Evolutionary conservation across 2,888 invertebrate species (phyloP).

Genomic region (Polia nebulosa): DNA sequence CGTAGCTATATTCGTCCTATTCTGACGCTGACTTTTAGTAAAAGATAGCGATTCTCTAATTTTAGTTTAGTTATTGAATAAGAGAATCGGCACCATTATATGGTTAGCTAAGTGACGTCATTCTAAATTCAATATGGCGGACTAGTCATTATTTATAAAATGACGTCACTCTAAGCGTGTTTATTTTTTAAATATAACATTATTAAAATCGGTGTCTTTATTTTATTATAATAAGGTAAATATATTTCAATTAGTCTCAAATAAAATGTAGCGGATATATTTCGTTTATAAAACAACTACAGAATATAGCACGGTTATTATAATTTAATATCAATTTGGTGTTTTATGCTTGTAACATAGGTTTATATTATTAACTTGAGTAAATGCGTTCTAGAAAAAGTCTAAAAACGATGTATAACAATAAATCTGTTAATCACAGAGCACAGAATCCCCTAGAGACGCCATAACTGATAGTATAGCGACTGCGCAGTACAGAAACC

Average conservation of each 20-base stretch:
- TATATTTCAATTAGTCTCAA: background rate
- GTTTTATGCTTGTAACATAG: slow-evolving; percentile 4
- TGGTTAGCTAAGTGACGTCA: too few relatives aligned
- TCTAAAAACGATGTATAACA: background rate
- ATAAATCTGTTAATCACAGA: background rate
- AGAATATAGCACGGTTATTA: background rate
- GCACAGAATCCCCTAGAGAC: background rate
- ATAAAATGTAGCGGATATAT: slow-evolving; percentile 1
- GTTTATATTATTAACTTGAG: background rate
- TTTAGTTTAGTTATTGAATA: too few relatives aligned
- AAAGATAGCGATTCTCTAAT: too few relatives aligned
- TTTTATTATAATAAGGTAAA: background rate
- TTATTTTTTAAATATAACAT: too few relatives aligned
- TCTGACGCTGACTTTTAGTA: too few relatives aligned
- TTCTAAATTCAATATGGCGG: too few relatives aligned
- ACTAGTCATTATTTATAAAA: too few relatives aligned
- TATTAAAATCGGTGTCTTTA: background rate
- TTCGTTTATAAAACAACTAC: slow-evolving; percentile 4
- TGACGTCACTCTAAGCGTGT: background rate
- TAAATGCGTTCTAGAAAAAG: background rate
- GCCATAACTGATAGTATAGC: too few relatives aligned
- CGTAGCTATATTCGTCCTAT: too few relatives aligned
- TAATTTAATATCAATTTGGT: background rate
- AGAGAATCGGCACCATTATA: too few relatives aligned
- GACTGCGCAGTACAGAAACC: too few relatives aligned